Evolutionary conservation across 2,888 invertebrate genomes (phyloP).

Genomic region (Apoda limacodes): DNA sequence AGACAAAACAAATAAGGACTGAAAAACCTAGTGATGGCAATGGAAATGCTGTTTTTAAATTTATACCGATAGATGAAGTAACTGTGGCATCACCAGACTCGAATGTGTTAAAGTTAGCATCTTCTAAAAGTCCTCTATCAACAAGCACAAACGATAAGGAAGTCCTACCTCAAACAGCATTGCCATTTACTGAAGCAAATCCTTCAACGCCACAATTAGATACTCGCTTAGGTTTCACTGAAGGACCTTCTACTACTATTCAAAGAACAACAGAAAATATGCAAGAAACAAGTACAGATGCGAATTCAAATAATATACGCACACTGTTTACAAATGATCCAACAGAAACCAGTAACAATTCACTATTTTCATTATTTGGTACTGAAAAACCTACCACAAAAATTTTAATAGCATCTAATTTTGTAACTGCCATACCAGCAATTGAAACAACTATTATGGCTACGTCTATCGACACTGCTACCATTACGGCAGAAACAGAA

Average conservation of each 20-base stretch:
- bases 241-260: constrained; percentile 27
- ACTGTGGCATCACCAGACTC: constrained; percentile 44
- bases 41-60: constrained; percentile 54
- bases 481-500: no score
- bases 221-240: constrained; percentile 25
- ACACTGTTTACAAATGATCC: constrained; percentile 12
- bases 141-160: constrained; percentile 29
- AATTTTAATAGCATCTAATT: no score
- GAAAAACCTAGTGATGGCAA: constrained; percentile 54
- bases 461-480: no score
- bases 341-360: constrained; percentile 11
- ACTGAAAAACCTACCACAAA: no score
- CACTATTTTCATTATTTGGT: constrained; percentile 8
- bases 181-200: constrained; percentile 42
- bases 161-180: constrained; percentile 31
- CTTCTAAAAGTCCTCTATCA: constrained; percentile 39
- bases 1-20: constrained; percentile 67
- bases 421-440: no score
- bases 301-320: constrained; percentile 1
- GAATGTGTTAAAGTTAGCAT: constrained; percentile 51
- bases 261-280: constrained; percentile 23
- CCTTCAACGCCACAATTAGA: constrained; percentile 40
- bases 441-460: no score
- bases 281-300: constrained; percentile 19
- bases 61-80: constrained; percentile 60